Base-by-base conservation (phyloP, 2,888 invertebrate species). In the Catocala fraxini region DNA sequence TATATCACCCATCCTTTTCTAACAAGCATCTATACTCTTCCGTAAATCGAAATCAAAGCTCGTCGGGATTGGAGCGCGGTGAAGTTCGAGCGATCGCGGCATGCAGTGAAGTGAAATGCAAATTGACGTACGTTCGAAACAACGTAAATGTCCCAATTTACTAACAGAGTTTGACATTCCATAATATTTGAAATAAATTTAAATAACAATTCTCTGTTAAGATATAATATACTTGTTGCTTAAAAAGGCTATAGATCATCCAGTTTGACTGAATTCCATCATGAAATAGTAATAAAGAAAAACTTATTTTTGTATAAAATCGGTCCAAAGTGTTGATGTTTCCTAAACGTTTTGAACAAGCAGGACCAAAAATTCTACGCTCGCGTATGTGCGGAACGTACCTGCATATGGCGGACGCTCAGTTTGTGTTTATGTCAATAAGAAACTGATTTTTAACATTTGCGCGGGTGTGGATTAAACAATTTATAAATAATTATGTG, bases 391-490 rank as follows among this genome's bases (percentile, higher is more conserved):
- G 83, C 85, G 75, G 90, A 93, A 93, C 92, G 91, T 86, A 86
- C 84, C 89, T 93, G 93, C 93, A 93, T 93, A 93, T 94, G 94
- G 94, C 94, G 92, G 91, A 93, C 89, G 90, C 89, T 90, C 90
- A 90, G 93, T 94, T 93, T 94, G 93, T 94, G 94, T 94, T 94
- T 94, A 94, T 94, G 93, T 94, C 94, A 94, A 94, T 94, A 94
- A 89, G 87, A 87, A 89, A 89, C 91, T 92, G 91, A 93, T 91
- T 92, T 91, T 88, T 87, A 88, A 82, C 86, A 89, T 92, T 93
- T 92, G 88, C 93, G 93, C 93, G 93, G 93, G 93, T 93, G 93
- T 93, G 90, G 89, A 90, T 87, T 88, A 87, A 84, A 85, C 85
- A 86, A 87, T 87, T 81, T 83, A 84, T 83, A 83, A 87, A 88